phyloP scores from a whole-genome alignment of 2,797 vertebrate species.

The Sylvilagus floridanus region DNA sequence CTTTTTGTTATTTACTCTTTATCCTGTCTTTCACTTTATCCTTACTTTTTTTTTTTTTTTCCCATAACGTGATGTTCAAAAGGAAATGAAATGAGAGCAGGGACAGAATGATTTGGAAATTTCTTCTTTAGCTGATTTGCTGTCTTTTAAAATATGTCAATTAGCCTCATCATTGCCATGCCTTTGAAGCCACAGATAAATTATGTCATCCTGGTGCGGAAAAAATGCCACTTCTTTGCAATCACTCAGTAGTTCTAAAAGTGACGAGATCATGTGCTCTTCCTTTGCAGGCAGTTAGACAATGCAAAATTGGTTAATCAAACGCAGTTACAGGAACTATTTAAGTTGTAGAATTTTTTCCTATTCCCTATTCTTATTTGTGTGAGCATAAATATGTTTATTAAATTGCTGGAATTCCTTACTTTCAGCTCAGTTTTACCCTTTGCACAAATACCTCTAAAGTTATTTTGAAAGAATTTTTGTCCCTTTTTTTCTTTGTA shows the following conservation, averaged over 20 bases:
- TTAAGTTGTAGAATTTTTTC: background rate
- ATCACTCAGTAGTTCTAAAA: background rate
- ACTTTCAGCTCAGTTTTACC: slow-evolving; percentile 48
- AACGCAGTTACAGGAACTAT: background rate
- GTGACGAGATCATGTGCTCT: background rate
- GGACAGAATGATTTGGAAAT: background rate
- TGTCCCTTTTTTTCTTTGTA: slow-evolving; percentile 9
- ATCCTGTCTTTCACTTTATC: background rate
- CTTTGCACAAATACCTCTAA: slow-evolving; percentile 64
- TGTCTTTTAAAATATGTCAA: slow-evolving; percentile 34
- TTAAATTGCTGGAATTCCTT: slow-evolving; percentile 28
- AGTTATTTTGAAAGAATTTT: background rate
- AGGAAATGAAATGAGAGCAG: background rate
- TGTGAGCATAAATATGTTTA: slow-evolving; percentile 32
- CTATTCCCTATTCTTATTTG: slow-evolving; percentile 30
- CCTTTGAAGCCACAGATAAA: slow-evolving; percentile 26
- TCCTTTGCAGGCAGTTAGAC: background rate
- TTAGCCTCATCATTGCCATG: background rate
- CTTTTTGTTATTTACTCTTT: slow-evolving; percentile 45
- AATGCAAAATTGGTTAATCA: slow-evolving; percentile 23
- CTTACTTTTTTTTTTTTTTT: background rate
- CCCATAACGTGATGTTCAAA: background rate
- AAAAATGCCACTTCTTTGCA: background rate
- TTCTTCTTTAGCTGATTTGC: slow-evolving; percentile 4
- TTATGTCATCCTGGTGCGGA: background rate